Base-by-base conservation (phyloP, 2,113 vertebrate genomes). In the Maccullochella peelii region DNA sequence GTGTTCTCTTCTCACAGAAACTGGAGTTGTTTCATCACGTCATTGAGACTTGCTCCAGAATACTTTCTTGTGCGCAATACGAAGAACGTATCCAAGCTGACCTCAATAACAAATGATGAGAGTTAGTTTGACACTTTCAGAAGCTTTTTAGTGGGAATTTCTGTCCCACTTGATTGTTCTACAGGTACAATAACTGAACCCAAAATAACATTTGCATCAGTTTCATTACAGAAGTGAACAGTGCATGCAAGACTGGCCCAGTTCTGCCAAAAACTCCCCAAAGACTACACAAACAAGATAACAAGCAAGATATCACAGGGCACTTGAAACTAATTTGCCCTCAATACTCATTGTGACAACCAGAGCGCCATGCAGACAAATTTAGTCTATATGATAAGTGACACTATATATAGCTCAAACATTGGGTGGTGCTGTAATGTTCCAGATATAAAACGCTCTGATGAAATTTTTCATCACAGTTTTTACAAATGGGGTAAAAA, bases 211-310 rank as follows among this genome's bases (percentile, higher is more conserved):
- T 87, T 86, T 86, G 82, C 82, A 86, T 90, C 55, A 65, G 27
- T 88, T 90, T 93, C 38, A 90, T 89, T 87, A 82, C 68, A 88
- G 67, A 86, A 70, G 86, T 89, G 88, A 85, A 86, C 71, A 75
- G 55, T 79, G 69, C 73, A 68, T 74, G 86, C 83, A 88, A 75
- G 68, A 67, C 52, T 91, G 86, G 77, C 93, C 94, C 77, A 88
- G 86, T 90, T 95, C 92, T 94, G 93, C 90, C 93, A 93, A 75
- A 73, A 91, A 72, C 69, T 94, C 93, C 93, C 94, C 61, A 80
- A 84, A 87, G 92, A 94, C 73, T 65, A 81, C 67, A 88, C 89
- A 91, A 91, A 92, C 78, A 92, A 88, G 83, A 90, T 91, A 92
- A 93, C 86, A 86, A 77, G 86, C 73, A 33, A 54, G 76, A 76